Percentiles rank a stretch among this genome's conserved stretches.
Conservation (phyloP, 1,140 invertebrate genomes). For the Drosophila willistoni region DNA sequence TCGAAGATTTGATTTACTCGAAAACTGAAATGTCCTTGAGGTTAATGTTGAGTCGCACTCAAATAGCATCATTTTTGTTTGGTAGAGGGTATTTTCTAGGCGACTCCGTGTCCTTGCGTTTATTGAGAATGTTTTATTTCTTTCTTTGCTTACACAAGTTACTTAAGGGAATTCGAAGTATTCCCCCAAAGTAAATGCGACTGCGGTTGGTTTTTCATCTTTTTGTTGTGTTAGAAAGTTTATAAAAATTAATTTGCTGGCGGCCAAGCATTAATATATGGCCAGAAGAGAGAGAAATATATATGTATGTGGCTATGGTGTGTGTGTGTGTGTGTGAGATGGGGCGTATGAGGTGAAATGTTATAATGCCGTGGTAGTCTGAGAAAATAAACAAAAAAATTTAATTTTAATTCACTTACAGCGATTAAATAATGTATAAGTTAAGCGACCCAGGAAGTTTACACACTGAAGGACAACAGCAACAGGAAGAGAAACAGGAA, state of each 20-base stretch:
- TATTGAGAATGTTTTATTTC: slow-evolving; percentile 1
- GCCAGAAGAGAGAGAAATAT: not conserved
- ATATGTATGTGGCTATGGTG: not conserved
- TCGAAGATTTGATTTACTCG: no score
- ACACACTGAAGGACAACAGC: not conserved
- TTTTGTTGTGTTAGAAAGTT: slow-evolving; percentile 43
- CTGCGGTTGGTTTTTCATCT: slow-evolving; percentile 44
- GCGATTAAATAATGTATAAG: slow-evolving; percentile 68
- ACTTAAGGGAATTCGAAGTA: slow-evolving; percentile 40
- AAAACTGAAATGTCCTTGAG: no score
- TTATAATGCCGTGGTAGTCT: slow-evolving; percentile 1
- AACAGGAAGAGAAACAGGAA: not conserved
- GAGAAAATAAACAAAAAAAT: slow-evolving; percentile 37
- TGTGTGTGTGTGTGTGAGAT: not conserved
- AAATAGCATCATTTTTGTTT: not conserved
- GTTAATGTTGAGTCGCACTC: no score
- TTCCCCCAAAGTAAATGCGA: slow-evolving; percentile 19
- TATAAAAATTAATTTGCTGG: slow-evolving; percentile 74
- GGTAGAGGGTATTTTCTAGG: not conserved
- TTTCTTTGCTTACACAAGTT: slow-evolving; percentile 13
- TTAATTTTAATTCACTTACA: slow-evolving; percentile 73
- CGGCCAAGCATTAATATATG: slow-evolving; percentile 32
- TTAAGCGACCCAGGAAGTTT: slow-evolving; percentile 29
- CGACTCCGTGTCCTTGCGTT: not conserved
- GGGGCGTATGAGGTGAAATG: not conserved